phyloP scores from a whole-genome alignment of 2,113 vertebrate genomes.

The Anser brachyrhynchus region DNA sequence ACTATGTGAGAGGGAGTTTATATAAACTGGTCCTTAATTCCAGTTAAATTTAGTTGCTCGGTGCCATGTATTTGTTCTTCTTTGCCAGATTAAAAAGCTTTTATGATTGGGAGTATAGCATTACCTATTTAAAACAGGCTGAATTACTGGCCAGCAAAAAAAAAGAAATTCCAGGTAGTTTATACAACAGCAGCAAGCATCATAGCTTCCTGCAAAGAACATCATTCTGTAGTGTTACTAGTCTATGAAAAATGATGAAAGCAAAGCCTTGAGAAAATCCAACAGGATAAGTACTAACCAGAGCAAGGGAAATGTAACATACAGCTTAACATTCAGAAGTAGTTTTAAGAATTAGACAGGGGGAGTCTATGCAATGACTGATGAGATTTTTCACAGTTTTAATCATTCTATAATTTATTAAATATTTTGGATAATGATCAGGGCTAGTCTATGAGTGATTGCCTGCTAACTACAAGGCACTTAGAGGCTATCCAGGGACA shows the following conservation, averaged over 20 bases:
- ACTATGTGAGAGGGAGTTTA: background rate
- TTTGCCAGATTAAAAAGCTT: background rate
- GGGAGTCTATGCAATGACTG: background rate
- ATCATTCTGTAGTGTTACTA: background rate
- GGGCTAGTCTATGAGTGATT: slow-evolving; percentile 18
- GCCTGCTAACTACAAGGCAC: slow-evolving; percentile 25
- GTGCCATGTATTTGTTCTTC: background rate
- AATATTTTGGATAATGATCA: slow-evolving; percentile 43
- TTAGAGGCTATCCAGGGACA: slow-evolving; percentile 20
- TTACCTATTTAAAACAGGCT: background rate
- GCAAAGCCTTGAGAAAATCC: background rate
- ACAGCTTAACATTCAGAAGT: background rate
- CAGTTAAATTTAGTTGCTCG: background rate
- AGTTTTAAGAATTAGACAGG: background rate
- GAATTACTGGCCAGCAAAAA: background rate
- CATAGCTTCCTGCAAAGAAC: background rate
- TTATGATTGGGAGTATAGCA: background rate
- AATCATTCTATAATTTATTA: slow-evolving; percentile 30
- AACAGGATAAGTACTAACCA: background rate
- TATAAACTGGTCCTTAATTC: background rate
- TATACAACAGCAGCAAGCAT: background rate
- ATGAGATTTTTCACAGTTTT: slow-evolving; percentile 11
- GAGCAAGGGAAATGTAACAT: background rate
- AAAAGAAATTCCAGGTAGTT: background rate
- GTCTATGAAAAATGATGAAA: background rate